Conservation (phyloP, 2,113 vertebrate genomes). For the Apeltes quadracus region DNA sequence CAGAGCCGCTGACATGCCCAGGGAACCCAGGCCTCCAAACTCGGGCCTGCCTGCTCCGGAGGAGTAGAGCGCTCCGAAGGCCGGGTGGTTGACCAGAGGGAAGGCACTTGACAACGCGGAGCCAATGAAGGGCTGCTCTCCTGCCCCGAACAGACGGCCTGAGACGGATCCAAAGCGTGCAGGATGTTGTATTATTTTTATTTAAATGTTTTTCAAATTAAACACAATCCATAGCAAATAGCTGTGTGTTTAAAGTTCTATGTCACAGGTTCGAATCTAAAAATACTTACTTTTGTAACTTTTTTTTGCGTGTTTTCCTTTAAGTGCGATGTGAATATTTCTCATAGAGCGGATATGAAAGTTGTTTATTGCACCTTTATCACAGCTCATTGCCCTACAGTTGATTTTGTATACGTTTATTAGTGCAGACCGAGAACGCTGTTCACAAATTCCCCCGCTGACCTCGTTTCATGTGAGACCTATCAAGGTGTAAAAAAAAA, state of each 20-base stretch:
- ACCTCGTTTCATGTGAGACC: constrained; percentile 31
- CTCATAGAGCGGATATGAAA: constrained; percentile 21
- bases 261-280: constrained; percentile 29
- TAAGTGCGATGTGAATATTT: constrained; percentile 19
- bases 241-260: constrained; percentile 12
- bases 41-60: constrained; percentile 86
- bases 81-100: constrained; percentile 90
- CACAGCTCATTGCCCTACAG: constrained; percentile 20
- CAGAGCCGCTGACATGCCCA: constrained; percentile 90
- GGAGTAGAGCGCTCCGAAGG: constrained; percentile 86
- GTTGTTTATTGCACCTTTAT: constrained; percentile 54
- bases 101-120: constrained; percentile 91
- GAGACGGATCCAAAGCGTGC: constrained; percentile 30
- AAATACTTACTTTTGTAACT: constrained; percentile 22
- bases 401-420: constrained; percentile 38
- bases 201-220: constrained; percentile 33
- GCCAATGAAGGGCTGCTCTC: constrained; percentile 89
- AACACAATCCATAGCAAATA: constrained; percentile 10
- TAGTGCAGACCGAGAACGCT: constrained; percentile 27
- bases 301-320: background rate
- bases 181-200: constrained; percentile 31
- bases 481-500: constrained; percentile 40
- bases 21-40: constrained; percentile 90
- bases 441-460: constrained; percentile 34
- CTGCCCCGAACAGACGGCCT: constrained; percentile 89